Evolutionary conservation across 2,113 vertebrate species (phyloP).

Genomic region (Cavia porcellus): DNA sequence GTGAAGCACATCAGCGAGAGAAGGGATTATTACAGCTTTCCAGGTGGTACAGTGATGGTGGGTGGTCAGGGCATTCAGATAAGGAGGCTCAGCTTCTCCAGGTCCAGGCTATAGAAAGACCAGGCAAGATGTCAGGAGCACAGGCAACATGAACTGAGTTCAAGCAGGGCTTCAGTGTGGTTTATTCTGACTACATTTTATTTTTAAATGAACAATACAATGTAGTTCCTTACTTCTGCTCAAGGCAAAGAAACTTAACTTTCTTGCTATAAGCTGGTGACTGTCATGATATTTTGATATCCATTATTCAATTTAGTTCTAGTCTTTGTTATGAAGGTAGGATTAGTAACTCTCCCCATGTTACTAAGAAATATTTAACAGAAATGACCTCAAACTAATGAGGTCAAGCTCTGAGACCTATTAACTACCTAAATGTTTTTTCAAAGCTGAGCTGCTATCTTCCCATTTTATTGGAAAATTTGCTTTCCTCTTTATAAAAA

Average conservation of each 20-base stretch:
- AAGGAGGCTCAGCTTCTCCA: neutral
- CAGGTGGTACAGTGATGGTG: neutral
- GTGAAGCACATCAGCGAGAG: neutral
- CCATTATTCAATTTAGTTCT: neutral
- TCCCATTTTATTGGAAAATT: neutral
- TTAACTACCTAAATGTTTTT: neutral
- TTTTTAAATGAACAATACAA: neutral
- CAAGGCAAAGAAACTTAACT: neutral
- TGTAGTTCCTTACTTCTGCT: neutral
- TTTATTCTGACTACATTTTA: neutral
- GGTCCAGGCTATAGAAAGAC: neutral
- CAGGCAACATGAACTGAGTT: neutral
- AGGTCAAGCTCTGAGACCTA: neutral
- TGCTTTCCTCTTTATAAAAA: neutral
- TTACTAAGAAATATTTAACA: neutral
- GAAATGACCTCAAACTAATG: neutral
- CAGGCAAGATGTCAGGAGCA: neutral
- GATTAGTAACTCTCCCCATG: neutral
- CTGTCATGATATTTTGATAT: neutral
- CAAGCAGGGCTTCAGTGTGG: neutral
- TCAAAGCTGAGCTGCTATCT: neutral
- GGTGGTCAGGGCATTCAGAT: neutral
- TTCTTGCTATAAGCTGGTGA: neutral
- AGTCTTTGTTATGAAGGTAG: neutral
- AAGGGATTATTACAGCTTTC: neutral